Base-by-base conservation (phyloP, 2,113 vertebrate species). In the Ciconia boyciana region DNA sequence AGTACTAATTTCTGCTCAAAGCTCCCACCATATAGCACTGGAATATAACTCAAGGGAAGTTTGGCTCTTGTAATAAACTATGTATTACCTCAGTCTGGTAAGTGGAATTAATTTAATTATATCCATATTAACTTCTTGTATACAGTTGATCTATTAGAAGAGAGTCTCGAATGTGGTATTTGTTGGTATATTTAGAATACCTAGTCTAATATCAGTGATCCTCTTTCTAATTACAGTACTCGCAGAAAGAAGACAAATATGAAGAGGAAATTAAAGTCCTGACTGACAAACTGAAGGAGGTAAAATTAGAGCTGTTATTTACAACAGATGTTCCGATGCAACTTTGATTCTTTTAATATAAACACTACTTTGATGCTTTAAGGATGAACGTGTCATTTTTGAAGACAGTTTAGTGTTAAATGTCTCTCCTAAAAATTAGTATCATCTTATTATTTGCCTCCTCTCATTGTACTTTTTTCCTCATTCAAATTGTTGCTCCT, bases 211-310 rank as follows among this genome's bases (percentile, higher is more conserved):
- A 94, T 76, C 64, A 87, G 78, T 88, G 79, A 78, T 69, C n/a
- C 81, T 88, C 84, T 97, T 97, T 98, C 88, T 97, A 77, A 94
- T 98, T 98, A 95, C 98, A 99, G 99, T 99, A 99, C 98, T 99
- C 99, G 0, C 99, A 99, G 98, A 99, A 99, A 96, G 99, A 99
- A 97, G 99, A 99, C 98, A 99, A 99, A 94, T 99, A 99, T 52
- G 99, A 99, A 97, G 99, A 99, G 94, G 99, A 99, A 98, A 99
- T 99, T 98, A 99, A 99, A 98, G 98, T 99, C 95, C 99, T 99
- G 90, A 99, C 99, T 90, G 99, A 99, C 98, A 99, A 99, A 98
- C 99, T 99, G 98, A 99, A 99, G 98, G 99, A 99, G 99, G 99
- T 99, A 98, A 98, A 97, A 54, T 54, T 34, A 41, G 43, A 81